Conservation (phyloP, 2,113 vertebrate species). For the Neotoma lepida region DNA sequence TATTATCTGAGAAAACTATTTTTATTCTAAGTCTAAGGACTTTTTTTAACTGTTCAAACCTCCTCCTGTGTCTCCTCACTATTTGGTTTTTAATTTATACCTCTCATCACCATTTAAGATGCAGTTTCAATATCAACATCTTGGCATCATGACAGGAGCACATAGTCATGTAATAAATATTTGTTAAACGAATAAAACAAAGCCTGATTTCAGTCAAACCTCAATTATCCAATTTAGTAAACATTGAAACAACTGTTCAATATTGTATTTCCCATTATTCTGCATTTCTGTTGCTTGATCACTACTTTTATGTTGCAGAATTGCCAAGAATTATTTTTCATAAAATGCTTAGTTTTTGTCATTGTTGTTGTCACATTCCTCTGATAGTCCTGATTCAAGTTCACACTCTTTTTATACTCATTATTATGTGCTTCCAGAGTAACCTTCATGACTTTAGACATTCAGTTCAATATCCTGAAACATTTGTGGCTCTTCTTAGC, state of each 20-base stretch:
- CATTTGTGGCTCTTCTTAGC: neutral
- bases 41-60: constrained; percentile 1
- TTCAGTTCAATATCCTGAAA: neutral
- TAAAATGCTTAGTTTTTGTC: neutral
- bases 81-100: neutral
- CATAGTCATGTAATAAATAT: neutral
- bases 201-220: neutral
- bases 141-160: neutral
- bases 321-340: neutral
- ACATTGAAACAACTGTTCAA: neutral
- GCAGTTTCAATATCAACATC: neutral
- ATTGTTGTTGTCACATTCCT: neutral
- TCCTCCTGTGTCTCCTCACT: neutral
- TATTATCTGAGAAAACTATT: neutral
- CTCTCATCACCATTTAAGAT: neutral
- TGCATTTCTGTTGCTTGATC: neutral
- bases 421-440: neutral
- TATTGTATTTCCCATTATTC: neutral
- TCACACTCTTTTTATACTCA: neutral
- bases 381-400: neutral
- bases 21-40: neutral
- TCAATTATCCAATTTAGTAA: neutral
- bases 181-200: constrained; percentile 18
- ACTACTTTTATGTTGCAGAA: neutral
- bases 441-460: neutral